Conservation (phyloP, 2,797 vertebrate genomes). For the Helarctos malayanus region DNA sequence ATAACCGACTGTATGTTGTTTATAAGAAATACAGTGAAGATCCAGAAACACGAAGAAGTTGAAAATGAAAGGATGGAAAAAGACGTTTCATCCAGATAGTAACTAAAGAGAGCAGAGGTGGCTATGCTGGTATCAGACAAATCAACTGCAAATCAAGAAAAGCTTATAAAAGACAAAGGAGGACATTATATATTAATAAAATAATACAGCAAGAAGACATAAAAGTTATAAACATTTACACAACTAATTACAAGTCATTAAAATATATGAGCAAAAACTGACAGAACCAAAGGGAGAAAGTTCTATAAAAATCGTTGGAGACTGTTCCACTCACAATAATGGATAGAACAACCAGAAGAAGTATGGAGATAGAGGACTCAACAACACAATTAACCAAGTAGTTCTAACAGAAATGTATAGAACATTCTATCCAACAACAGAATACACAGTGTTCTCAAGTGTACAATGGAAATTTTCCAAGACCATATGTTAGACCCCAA, state of each 20-base stretch:
- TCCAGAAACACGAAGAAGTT: background rate
- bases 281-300: background rate
- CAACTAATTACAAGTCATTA: background rate
- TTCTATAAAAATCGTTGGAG: background rate
- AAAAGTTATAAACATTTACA: background rate
- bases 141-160: background rate
- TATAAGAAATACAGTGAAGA: background rate
- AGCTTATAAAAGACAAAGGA: background rate
- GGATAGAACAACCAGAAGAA: background rate
- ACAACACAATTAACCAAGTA: background rate
- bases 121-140: background rate
- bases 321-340: background rate
- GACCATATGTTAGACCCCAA: background rate
- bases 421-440: background rate
- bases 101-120: background rate
- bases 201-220: background rate
- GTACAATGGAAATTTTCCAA: background rate
- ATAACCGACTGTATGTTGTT: background rate
- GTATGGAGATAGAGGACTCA: background rate
- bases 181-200: background rate
- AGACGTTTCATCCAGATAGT: background rate
- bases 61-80: background rate
- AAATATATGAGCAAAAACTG: background rate
- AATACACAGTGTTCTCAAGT: background rate
- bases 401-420: background rate